Base-by-base conservation (phyloP, 2,888 invertebrate genomes). In the Ariolimax columbianus region DNA sequence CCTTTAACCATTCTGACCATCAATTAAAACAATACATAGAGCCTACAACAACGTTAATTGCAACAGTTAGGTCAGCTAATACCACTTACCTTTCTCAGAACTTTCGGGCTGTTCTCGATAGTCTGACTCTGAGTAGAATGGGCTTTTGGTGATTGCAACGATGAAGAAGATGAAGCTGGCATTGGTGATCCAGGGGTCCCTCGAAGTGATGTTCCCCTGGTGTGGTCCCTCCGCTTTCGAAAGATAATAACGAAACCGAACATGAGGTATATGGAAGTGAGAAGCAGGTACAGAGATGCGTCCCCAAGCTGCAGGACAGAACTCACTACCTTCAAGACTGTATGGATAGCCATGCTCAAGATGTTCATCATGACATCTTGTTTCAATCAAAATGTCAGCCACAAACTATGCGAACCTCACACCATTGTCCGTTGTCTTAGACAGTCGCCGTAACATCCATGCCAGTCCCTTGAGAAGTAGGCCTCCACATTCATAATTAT, bases 141-240 rank as follows among this genome's bases (percentile, higher is more conserved):
- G 0, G 77, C 14, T 36, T 26, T 59, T 40, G 75, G n/a, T 55
- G 70, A 4, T 47, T 63, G 38, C 47, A 11, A 14, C 38, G 79
- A 47, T 59, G 68, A 55, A 7, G 43, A 68, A 66, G 51, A 80
- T 26, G 77, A 43, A 4, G 43, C 47, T 33, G 82, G 43, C 7
- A 19, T 36, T 30, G 47, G 72, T 40, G 68, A 23, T 19, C 55
- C 30, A 26, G 51, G 33, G 4, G 51, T 36, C 51, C 73, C 66
- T 30, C 43, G 40, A n/a, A 47, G 26, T 30, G 83, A 43, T 26
- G 73, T 30, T 59, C 78, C 88, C n/a, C 90, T 88, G 88, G 91
- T 88, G 81, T 90, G 91, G 84, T 90, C 90, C 83, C 92, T 91
- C 86, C 91, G 91, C 89, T 92, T 91, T 84, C 89, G 91, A 82